Conservation (phyloP, 1,140 invertebrate species). For the Aphelenchoides besseyi region DNA sequence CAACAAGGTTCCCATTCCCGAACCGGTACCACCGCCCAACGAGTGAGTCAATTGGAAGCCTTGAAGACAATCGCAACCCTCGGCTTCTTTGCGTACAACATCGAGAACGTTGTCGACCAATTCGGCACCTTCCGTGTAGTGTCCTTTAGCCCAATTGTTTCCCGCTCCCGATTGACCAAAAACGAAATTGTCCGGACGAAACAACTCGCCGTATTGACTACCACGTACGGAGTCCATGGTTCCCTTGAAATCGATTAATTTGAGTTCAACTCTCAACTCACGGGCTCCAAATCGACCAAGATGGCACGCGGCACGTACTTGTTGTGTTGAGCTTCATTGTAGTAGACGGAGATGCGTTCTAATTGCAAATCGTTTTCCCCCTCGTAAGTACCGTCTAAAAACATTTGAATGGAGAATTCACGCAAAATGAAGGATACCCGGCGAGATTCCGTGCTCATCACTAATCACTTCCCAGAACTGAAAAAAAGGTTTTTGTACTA, state of each 20-base stretch:
- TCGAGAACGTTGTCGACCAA: conserved; percentile 80
- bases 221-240: conserved; percentile 87
- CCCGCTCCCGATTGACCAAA: conserved; percentile 75
- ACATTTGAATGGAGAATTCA: conserved; percentile 40
- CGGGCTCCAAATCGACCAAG: conserved; percentile 85
- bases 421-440: conserved; percentile 56
- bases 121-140: conserved; percentile 89
- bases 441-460: conserved; percentile 67
- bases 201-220: conserved; percentile 78
- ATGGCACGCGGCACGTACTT: conserved; percentile 89
- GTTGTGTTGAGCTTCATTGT: conserved; percentile 67
- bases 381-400: conserved; percentile 63
- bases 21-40: conserved; percentile 67
- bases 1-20: conserved; percentile 68
- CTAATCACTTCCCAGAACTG: conserved; percentile 64
- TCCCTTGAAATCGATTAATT: conserved; percentile 80
- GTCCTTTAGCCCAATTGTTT: conserved; percentile 76
- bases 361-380: conserved; percentile 67
- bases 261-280: background rate
- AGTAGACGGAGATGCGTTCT: conserved; percentile 67
- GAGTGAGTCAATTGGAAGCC: conserved; percentile 66
- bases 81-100: conserved; percentile 80
- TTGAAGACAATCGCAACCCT: conserved; percentile 70
- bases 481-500: conserved; percentile 14
- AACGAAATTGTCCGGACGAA: conserved; percentile 81